These are phyloP conservation scores for Paramisgurnus dabryanus DNA, from an alignment of 2,113 vertebrate genomes.

Conservation along the genomic window DNA sequence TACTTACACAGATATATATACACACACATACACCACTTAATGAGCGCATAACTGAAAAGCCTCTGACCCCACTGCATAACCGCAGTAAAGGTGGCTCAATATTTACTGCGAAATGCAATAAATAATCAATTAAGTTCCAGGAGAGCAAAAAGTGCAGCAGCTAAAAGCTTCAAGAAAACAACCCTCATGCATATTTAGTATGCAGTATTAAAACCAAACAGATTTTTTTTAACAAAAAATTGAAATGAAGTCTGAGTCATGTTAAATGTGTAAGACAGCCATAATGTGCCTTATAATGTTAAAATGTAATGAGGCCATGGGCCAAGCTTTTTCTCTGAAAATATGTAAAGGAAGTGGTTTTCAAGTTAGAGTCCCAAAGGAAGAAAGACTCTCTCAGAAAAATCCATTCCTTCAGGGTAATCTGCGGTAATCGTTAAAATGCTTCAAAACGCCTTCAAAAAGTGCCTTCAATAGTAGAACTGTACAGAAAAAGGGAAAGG, in stretches of 20 bases:
- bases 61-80: constrained; percentile 3
- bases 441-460: neutral
- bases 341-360: constrained; percentile 6
- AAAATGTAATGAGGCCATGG: neutral
- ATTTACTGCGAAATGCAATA: constrained; percentile 22
- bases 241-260: neutral
- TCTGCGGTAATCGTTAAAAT: neutral
- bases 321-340: neutral
- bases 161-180: neutral
- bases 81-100: neutral
- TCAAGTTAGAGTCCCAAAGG: constrained; percentile 6
- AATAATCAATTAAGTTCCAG: constrained; percentile 21
- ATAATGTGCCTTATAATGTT: neutral
- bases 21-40: neutral
- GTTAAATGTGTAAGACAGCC: neutral
- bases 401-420: neutral
- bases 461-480: no score
- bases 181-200: neutral
- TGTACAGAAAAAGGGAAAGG: no score
- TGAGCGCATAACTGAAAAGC: constrained; percentile 20
- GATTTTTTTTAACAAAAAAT: neutral
- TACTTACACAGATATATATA: no score
- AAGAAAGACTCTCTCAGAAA: constrained; percentile 11
- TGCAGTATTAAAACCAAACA: neutral
- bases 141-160: neutral